A percentile compares a stretch with the other conserved stretches of the same genome.
phyloP scores from a whole-genome alignment of 2,888 invertebrate genomes.

The Platynereis dumerilii region DNA sequence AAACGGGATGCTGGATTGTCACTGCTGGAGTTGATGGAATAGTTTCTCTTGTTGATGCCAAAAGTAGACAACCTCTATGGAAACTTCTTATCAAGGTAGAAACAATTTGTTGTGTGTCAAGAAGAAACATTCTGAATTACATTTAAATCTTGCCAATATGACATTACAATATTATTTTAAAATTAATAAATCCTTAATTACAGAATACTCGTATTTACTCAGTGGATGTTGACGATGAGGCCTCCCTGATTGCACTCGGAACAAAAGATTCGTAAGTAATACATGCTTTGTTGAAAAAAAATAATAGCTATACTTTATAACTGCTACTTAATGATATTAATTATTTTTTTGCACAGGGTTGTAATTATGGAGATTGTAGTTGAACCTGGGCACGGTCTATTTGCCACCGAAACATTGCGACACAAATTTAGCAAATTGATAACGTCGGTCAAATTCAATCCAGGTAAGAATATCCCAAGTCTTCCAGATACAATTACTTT shows the following conservation, averaged over 20 bases:
- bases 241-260: constrained; percentile 12
- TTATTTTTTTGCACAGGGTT: constrained; percentile 6
- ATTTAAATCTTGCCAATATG: too few relatives aligned
- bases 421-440: constrained; percentile 36
- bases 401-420: too few relatives aligned
- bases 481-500: not conserved
- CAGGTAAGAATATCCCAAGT: constrained; percentile 38
- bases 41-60: constrained; percentile 50
- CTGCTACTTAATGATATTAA: too few relatives aligned
- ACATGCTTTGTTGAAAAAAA: not conserved
- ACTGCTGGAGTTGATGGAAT: constrained; percentile 55
- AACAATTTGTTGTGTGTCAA: too few relatives aligned
- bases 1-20: constrained; percentile 42
- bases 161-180: too few relatives aligned
- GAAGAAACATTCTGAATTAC: too few relatives aligned
- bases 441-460: constrained; percentile 43
- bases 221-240: constrained; percentile 37
- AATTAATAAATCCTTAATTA: too few relatives aligned
- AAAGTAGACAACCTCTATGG: constrained; percentile 42
- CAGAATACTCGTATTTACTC: too few relatives aligned
- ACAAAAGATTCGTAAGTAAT: constrained; percentile 24
- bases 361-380: constrained; percentile 18
- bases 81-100: constrained; percentile 53
- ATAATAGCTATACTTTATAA: not conserved
- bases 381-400: not conserved